These are phyloP conservation scores for Halocynthia roretzi DNA, from an alignment of 23 tunicate species.

Conservation along the genomic window DNA sequence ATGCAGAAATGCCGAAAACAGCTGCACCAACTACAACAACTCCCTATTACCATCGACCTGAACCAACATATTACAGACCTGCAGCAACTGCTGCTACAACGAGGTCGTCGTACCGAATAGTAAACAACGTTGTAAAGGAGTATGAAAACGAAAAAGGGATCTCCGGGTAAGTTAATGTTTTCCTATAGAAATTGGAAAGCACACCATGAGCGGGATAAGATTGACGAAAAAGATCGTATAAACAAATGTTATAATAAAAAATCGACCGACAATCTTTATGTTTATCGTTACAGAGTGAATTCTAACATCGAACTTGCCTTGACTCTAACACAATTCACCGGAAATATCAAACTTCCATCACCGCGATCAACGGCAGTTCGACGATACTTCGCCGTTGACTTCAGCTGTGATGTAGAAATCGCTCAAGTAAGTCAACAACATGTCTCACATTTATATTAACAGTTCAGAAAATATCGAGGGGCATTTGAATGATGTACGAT, in stretches of 20 bases:
- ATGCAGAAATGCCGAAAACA: conserved; percentile 8
- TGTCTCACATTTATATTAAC: too few species aligned
- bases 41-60: neutral
- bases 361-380: conserved; percentile 19
- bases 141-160: too few species aligned
- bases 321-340: conserved; percentile 42
- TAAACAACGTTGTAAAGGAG: neutral
- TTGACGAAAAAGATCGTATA: neutral
- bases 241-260: neutral
- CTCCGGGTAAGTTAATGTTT: too few species aligned
- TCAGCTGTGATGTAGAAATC: conserved; percentile 32
- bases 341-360: conserved; percentile 44
- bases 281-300: conserved; percentile 21
- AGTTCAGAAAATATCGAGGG: too few species aligned
- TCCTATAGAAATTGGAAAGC: too few species aligned
- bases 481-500: too few species aligned
- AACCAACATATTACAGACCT: neutral
- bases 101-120: too few species aligned
- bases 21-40: conserved; percentile 9
- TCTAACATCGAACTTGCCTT: conserved; percentile 27
- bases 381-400: conserved; percentile 52
- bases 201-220: neutral
- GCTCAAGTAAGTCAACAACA: conserved; percentile 35
- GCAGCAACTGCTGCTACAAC: neutral
- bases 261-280: neutral